Conservation (phyloP, 2,888 invertebrate species). For the Clanis bilineata region DNA sequence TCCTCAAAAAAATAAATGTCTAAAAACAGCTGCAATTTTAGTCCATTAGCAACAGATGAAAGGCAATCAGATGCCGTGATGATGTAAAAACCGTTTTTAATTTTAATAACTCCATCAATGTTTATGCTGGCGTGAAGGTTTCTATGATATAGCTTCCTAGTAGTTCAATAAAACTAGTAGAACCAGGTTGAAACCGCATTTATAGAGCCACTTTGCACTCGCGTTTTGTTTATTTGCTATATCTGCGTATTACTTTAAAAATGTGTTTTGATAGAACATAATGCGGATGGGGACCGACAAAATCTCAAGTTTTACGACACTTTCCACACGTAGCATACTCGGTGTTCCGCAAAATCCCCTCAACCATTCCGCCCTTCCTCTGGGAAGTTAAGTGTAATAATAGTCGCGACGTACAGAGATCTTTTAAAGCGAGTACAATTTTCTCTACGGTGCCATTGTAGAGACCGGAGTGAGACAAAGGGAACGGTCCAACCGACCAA, state of each 20-base stretch:
- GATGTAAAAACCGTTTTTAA: background rate
- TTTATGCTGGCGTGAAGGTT: constrained; percentile 1
- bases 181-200: background rate
- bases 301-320: background rate
- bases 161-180: no score
- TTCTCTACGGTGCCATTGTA: constrained; percentile 9
- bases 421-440: constrained; percentile 13
- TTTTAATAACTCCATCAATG: constrained; percentile 7
- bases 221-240: background rate
- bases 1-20: no score
- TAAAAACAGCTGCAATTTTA: constrained; percentile 5
- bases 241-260: background rate
- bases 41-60: constrained; percentile 10
- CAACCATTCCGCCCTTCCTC: constrained; percentile 4
- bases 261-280: background rate
- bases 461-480: constrained; percentile 9
- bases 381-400: constrained; percentile 3
- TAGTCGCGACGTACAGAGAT: constrained; percentile 12
- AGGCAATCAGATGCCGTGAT: background rate
- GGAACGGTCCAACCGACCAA: constrained; percentile 16
- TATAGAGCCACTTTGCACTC: background rate
- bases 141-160: background rate
- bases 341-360: background rate
- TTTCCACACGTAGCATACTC: background rate
- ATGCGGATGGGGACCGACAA: no score